Evolutionary conservation across 2,113 vertebrate genomes (phyloP), one percentile per base, ranked within the genome.

Genomic region (Mormyrus iriodes): DNA sequence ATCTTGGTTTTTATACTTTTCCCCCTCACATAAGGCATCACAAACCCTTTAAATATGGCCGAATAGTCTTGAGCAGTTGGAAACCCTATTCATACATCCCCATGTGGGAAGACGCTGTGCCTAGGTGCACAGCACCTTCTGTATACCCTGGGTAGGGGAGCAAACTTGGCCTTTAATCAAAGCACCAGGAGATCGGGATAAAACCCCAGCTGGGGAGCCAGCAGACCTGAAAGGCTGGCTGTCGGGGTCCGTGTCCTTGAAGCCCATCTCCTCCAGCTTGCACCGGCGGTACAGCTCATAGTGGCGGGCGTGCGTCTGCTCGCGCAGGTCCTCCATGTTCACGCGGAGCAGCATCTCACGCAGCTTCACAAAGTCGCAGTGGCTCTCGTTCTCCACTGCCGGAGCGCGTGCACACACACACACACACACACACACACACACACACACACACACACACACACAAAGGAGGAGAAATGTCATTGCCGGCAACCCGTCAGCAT

Each of bases 301-400:
- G 94, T 99, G 98, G 69, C 98, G 97, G 0, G 96, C 96, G 88
- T 99, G 98, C 0, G 98, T 99, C 95, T 99, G 98, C 91, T 99
- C 98, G 15, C 98, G 93, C 27, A 99, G 97, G n/a, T 99, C 98
- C 93, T 99, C 98, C 98, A 99, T 99, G 93, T 99, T 99, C 19
- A 99, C 97, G 1, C 98, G 93, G 42, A 99, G 98, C 94, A 99
- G 94, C 98, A 99, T 99, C 87, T 99, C 98, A 89, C 98, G 42
- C 73, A 99, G 96, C 88, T 99, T 99, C 86, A 99, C 97, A 0
- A 99, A 99, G 95, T 99, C 98, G 49, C 98, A 99, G 94, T 99
- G 98, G 58, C 96, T 98, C 94, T 99, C 98, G 0, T 99, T 99
- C 95, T 99, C 98, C 76, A 99, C 98, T 99, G 89, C 1, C 0